These are phyloP conservation scores for Pseudomugil tenellus DNA, from an alignment of 2,797 vertebrate species.

Conservation along the genomic window DNA sequence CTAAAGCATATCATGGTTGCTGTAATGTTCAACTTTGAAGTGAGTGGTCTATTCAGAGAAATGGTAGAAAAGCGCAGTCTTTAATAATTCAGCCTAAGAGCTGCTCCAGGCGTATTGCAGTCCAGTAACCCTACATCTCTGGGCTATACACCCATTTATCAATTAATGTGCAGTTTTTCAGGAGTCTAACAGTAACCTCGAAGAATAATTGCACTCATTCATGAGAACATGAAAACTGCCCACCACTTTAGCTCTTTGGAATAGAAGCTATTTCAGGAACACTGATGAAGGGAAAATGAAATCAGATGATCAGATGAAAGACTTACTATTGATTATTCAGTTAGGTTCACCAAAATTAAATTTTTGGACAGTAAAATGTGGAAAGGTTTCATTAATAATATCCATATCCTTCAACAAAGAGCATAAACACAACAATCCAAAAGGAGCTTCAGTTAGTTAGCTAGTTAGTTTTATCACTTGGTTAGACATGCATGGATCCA, in stretches of 20 bases:
- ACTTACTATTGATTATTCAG: slow-evolving; percentile 20
- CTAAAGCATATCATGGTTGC: slow-evolving; percentile 18
- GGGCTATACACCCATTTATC: slow-evolving; percentile 75
- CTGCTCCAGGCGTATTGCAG: slow-evolving; percentile 72
- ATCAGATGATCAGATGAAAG: slow-evolving; percentile 29
- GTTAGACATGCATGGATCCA: too few relatives aligned
- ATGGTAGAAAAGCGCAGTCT: slow-evolving; percentile 60
- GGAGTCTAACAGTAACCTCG: slow-evolving; percentile 72
- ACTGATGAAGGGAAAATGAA: slow-evolving; percentile 35
- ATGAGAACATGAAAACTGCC: slow-evolving; percentile 54
- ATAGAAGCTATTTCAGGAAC: slow-evolving; percentile 41
- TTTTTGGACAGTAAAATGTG: slow-evolving; percentile 24
- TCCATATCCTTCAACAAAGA: slow-evolving; percentile 31
- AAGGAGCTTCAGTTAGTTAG: neutral
- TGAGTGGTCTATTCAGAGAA: slow-evolving; percentile 53
- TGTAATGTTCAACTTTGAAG: slow-evolving; percentile 52
- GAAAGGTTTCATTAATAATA: slow-evolving; percentile 36
- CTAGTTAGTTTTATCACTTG: too few relatives aligned
- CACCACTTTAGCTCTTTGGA: slow-evolving; percentile 35
- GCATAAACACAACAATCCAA: slow-evolving; percentile 29
- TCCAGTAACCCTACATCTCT: slow-evolving; percentile 76
- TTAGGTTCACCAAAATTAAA: slow-evolving; percentile 24
- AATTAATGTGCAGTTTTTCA: slow-evolving; percentile 73
- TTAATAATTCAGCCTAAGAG: slow-evolving; percentile 80
- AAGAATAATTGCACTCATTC: slow-evolving; percentile 73